These are phyloP conservation scores for Microcebus tavaratra DNA, from an alignment of 2,113 vertebrate genomes.

Conservation along the genomic window DNA sequence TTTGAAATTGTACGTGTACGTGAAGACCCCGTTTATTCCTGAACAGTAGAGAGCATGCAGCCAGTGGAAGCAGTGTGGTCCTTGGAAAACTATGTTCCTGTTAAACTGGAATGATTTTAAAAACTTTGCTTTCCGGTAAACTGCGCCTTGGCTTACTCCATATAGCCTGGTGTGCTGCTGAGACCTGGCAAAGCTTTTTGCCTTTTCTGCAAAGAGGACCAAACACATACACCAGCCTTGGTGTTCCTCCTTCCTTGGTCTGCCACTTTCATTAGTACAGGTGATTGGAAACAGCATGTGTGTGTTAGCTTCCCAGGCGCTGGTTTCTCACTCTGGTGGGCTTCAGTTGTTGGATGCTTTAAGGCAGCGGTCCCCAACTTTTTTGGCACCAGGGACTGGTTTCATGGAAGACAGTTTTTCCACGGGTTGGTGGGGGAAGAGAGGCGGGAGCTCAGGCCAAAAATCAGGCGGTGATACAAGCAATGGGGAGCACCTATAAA, in stretches of 20 bases:
- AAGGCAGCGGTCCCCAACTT: background rate
- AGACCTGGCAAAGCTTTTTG: background rate
- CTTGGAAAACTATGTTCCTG: background rate
- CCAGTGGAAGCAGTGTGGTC: background rate
- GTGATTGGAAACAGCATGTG: background rate
- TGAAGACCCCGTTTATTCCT: background rate
- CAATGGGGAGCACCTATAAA: too few relatives aligned
- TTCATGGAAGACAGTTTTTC: too few relatives aligned
- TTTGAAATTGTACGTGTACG: background rate
- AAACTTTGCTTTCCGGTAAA: background rate
- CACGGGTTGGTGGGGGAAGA: too few relatives aligned
- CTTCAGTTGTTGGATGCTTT: background rate
- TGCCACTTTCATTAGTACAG: background rate
- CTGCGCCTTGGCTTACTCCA: background rate
- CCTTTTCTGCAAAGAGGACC: background rate
- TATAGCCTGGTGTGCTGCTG: background rate
- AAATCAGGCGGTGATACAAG: too few relatives aligned
- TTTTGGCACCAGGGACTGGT: too few relatives aligned
- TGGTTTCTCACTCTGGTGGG: background rate
- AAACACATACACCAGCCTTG: background rate
- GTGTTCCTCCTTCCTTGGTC: background rate
- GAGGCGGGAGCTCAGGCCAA: too few relatives aligned
- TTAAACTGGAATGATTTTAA: background rate
- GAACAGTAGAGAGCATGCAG: too few relatives aligned
- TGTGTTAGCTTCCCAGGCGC: background rate